Conservation (phyloP, 2,113 vertebrate species). For the Neoarius graeffei region DNA sequence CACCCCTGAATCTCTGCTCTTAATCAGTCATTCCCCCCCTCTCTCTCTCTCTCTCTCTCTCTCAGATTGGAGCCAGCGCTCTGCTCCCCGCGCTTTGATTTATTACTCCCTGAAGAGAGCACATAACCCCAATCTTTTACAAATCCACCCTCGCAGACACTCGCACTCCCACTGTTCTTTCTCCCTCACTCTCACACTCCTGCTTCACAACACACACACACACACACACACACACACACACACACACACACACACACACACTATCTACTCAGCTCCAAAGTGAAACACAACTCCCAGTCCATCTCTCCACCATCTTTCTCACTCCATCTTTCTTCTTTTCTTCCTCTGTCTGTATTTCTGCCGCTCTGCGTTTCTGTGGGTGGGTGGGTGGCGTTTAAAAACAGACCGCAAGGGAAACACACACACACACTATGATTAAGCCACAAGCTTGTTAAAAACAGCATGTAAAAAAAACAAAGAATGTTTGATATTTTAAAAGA, state of each 20-base stretch:
- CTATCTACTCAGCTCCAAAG: constrained; percentile 12
- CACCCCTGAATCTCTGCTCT: constrained; percentile 61
- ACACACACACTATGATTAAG: constrained; percentile 9
- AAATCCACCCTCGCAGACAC: constrained; percentile 37
- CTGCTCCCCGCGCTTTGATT: constrained; percentile 48
- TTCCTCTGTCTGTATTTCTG: constrained; percentile 28
- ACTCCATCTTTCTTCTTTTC: constrained; percentile 31
- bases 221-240: neutral
- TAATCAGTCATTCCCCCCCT: constrained; percentile 63
- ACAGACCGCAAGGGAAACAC: constrained; percentile 43
- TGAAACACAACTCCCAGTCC: constrained; percentile 21
- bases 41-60: constrained; percentile 46
- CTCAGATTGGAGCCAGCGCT: constrained; percentile 40
- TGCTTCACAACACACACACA: constrained; percentile 5
- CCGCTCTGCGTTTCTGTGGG: constrained; percentile 25
- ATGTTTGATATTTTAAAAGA: neutral
- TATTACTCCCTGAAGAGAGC: constrained; percentile 44
- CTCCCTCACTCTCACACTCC: neutral
- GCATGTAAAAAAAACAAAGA: neutral
- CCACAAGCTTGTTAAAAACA: neutral
- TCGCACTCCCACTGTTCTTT: constrained; percentile 16
- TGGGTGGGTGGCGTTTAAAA: constrained; percentile 57
- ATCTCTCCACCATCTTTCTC: constrained; percentile 9
- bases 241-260: neutral
- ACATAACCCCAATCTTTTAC: constrained; percentile 36